Percentiles rank a stretch among this genome's conserved stretches.
These are phyloP conservation scores for Leuciscus idus DNA, from an alignment of 2,113 vertebrate species.

Conservation along the genomic window DNA sequence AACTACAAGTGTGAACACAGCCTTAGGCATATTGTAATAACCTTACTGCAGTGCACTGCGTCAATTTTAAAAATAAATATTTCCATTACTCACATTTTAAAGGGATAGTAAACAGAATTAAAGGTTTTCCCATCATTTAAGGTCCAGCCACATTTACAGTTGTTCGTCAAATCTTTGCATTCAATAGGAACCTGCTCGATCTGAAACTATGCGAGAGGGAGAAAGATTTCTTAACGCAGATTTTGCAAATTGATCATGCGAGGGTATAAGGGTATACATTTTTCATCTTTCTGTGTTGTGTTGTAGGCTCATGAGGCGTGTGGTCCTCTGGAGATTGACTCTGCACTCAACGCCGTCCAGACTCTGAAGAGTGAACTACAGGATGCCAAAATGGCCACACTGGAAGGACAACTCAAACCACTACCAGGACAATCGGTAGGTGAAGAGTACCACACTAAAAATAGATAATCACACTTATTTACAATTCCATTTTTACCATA, in stretches of 20 bases:
- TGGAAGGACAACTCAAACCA: slow-evolving; percentile 91
- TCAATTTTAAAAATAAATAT: no score
- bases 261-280: no score
- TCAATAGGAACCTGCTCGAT: background rate
- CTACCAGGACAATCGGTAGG: slow-evolving; percentile 94
- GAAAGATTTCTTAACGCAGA: no score
- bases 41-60: no score
- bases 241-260: no score
- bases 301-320: slow-evolving; percentile 94
- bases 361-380: slow-evolving; percentile 92
- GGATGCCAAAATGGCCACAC: slow-evolving; percentile 93
- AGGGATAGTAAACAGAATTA: background rate
- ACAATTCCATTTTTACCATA: background rate
- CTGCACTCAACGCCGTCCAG: slow-evolving; percentile 91
- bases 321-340: slow-evolving; percentile 97
- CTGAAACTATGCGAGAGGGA: background rate
- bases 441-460: slow-evolving; percentile 1
- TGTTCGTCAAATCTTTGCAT: background rate
- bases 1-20: no score
- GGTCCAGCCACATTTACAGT: background rate
- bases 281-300: slow-evolving; percentile 13
- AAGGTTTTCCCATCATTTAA: background rate
- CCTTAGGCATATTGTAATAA: no score
- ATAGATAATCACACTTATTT: background rate
- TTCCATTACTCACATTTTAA: background rate